Base-by-base conservation (phyloP, 1,140 invertebrate species). In the Rhagoletis pomonella region DNA sequence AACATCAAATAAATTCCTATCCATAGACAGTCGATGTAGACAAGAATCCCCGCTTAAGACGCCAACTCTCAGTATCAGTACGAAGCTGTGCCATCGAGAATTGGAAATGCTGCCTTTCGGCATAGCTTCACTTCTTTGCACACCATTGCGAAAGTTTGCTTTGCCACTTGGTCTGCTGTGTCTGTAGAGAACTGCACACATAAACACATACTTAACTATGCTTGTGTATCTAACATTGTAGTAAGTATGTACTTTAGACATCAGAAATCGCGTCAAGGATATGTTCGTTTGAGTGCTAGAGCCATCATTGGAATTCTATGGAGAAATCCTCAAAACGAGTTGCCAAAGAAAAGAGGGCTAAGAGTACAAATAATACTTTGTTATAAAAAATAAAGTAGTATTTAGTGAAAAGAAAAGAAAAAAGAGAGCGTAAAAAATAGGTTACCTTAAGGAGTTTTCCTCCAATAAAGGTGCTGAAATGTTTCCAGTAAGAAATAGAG, bases 91-190 rank as follows among this genome's bases (percentile, higher is more conserved):
- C 29, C 29, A 29, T 29, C 29, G 29, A 29, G n/a, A 17, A 19
- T 19, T 19, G 64, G 9, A 9, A 65, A 29, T 65, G 64, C 29
- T 19, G 9, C 65, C 4, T 29, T 29, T 29, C 29, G 29, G 29
- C 29, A 29, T 29, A 29, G 29, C 12, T 67, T 67, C 42, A 39
- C 19, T 29, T 10, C 65, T 59, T 67, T 67, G 29, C 19, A 19
- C 4, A 67, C 29, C 42, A 19, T 67, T 67, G 65, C 65, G 65
- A 39, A 67, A 67, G 65, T 39, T 67, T 67, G 65, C 14, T 67
- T 67, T 67, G 65, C 65, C 29, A 42, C 65, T 4, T 67, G 7
- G 39, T 29, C 29, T 39, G 1, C 39, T 39, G 19, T 10, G 5
- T 29, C 29, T 0, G 29, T 29, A 29, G 29, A 29, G 29, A 29